A percentile compares a stretch with the other conserved stretches of the same genome.
phyloP scores from a whole-genome alignment of 2,888 invertebrate genomes.

The Maniola hyperantus region DNA sequence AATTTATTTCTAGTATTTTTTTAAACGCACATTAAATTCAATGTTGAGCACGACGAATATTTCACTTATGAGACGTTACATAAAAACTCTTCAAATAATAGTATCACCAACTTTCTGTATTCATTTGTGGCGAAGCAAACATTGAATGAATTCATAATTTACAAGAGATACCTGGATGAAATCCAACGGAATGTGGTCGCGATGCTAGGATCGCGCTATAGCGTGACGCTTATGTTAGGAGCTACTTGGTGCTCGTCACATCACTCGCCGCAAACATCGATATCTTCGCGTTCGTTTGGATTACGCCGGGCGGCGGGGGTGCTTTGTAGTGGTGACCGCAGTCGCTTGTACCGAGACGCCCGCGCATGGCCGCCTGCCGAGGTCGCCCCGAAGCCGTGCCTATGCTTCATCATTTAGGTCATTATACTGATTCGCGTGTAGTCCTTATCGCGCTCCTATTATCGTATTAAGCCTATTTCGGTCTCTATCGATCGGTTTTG shows the following conservation, averaged over 20 bases:
- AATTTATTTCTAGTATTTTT: neutral
- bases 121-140: conserved; percentile 12
- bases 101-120: conserved; percentile 5
- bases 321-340: conserved; percentile 70
- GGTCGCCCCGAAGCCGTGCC: conserved; percentile 73
- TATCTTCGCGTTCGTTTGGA: conserved; percentile 73
- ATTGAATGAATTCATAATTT: conserved; percentile 47
- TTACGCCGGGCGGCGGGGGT: conserved; percentile 69
- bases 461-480: conserved; percentile 80
- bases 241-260: conserved; percentile 64
- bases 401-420: conserved; percentile 70
- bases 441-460: conserved; percentile 77
- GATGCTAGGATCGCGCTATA: conserved; percentile 32
- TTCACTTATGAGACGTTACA: conserved; percentile 11
- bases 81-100: conserved; percentile 1
- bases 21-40: neutral
- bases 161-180: conserved; percentile 66
- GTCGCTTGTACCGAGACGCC: conserved; percentile 72
- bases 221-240: conserved; percentile 46
- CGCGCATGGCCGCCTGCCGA: conserved; percentile 70
- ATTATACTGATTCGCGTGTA: conserved; percentile 79
- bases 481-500: conserved; percentile 71
- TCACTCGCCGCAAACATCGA: conserved; percentile 78
- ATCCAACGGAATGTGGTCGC: conserved; percentile 54
- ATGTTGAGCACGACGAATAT: neutral